These are phyloP conservation scores for Dryadula phaetusa DNA, from an alignment of 2,888 invertebrate species.

Conservation along the genomic window DNA sequence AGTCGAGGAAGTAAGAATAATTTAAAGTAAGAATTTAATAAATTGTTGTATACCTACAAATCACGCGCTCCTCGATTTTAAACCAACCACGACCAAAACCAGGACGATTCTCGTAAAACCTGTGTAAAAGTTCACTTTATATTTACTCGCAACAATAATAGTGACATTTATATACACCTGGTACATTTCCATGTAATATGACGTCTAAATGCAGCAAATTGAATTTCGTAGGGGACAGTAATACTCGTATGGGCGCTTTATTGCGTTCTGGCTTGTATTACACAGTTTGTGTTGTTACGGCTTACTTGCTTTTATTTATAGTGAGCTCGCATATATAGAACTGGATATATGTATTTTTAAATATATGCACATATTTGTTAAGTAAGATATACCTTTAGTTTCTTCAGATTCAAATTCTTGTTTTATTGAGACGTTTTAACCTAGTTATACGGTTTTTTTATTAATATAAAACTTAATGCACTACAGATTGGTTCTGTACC, in stretches of 20 bases:
- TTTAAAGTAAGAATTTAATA: too few species aligned
- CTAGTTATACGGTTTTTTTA: too few species aligned
- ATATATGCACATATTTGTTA: neutral
- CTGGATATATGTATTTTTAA: neutral
- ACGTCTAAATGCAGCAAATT: slow-evolving; percentile 47
- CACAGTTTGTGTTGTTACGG: slow-evolving; percentile 11
- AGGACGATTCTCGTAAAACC: neutral
- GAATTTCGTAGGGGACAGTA: slow-evolving; percentile 41
- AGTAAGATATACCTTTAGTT: too few species aligned
- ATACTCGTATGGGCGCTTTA: slow-evolving; percentile 42
- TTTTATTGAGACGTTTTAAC: too few species aligned
- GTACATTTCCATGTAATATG: slow-evolving; percentile 41
- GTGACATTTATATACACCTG: slow-evolving; percentile 21
- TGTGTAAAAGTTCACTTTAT: neutral
- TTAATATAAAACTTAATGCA: too few species aligned
- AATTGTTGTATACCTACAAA: too few species aligned
- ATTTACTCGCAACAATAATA: slow-evolving; percentile 9
- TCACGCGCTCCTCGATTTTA: too few species aligned
- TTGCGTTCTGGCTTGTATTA: slow-evolving; percentile 31
- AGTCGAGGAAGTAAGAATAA: too few species aligned
- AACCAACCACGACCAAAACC: too few species aligned
- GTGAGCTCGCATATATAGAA: neutral
- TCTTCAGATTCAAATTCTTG: too few species aligned
- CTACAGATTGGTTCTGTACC: too few species aligned
- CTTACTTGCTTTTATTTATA: slow-evolving; percentile 7